These are phyloP conservation scores for Anoplius nigerrimus DNA, from an alignment of 2,888 invertebrate species.

Conservation along the genomic window DNA sequence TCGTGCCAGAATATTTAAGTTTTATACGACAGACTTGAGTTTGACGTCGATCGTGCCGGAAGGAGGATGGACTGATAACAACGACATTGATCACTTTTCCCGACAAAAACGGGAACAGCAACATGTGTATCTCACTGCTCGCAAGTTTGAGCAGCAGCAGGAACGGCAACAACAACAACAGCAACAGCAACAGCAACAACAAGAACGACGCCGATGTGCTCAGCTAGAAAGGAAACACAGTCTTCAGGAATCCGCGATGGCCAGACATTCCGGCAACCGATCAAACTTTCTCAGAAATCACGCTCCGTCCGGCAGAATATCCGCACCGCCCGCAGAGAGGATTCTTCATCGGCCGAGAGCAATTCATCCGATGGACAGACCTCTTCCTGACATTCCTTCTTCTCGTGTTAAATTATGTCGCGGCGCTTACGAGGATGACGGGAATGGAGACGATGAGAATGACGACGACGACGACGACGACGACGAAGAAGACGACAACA, in stretches of 20 bases:
- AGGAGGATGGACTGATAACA: slow-evolving; percentile 64
- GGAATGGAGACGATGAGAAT: slow-evolving; percentile 56
- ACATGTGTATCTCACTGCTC: slow-evolving; percentile 42
- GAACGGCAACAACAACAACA: slow-evolving; percentile 3
- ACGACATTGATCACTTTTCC: too few relatives aligned
- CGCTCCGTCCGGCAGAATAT: slow-evolving; percentile 66
- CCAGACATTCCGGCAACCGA: slow-evolving; percentile 40
- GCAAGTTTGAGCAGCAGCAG: too few relatives aligned
- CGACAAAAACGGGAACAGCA: slow-evolving; percentile 52
- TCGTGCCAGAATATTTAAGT: slow-evolving; percentile 43
- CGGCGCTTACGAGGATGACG: slow-evolving; percentile 45
- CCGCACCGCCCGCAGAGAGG: slow-evolving; percentile 67
- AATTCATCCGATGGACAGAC: slow-evolving; percentile 69
- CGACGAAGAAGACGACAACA: too few relatives aligned
- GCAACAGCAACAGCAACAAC: slow-evolving; percentile 54
- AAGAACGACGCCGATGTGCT: slow-evolving; percentile 44
- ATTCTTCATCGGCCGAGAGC: slow-evolving; percentile 64
- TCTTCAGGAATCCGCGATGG: slow-evolving; percentile 59
- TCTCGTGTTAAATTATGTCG: slow-evolving; percentile 60
- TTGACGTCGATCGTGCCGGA: slow-evolving; percentile 64
- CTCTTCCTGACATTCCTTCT: slow-evolving; percentile 67
- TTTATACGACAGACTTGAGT: slow-evolving; percentile 60
- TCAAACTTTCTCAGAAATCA: slow-evolving; percentile 63
- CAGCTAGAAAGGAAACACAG: slow-evolving; percentile 68
- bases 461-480: too few relatives aligned